Base-by-base conservation (phyloP, 2,113 vertebrate species). In the Orcinus orca region DNA sequence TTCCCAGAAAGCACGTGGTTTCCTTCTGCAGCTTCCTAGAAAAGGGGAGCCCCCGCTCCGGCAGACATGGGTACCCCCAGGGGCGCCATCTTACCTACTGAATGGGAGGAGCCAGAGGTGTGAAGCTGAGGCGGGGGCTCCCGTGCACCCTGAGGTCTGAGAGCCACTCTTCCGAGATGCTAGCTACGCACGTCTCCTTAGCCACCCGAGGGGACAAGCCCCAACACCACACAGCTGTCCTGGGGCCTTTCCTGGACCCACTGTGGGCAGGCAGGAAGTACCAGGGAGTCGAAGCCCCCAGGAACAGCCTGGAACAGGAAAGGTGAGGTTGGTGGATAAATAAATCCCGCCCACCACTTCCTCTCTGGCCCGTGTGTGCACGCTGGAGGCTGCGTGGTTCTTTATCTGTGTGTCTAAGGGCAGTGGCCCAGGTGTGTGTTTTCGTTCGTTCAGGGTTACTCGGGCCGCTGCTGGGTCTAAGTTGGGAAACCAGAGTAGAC, bases 31-130 rank as follows among this genome's bases (percentile, higher is more conserved):
- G 60, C 50, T 38, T 38, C 38, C 95, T 62, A 3, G 70, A 73
- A 38, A 68, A 12, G 23, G 29, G 21, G 23, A 13, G 2, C 1
- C 1, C 18, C 4, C 0, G 29, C 36, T 9, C 36, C 13, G 0
- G 1, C 36, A 74, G 65, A 31, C 47, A 9, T 10, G 5, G 4
- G 20, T 20, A 13, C 62, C 9, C 33, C 25, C 58, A 29, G n/a
- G 20, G 58, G 26, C 0, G 0, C 23, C 44, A 3, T 23, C 29
- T 21, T 58, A 55, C 47, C 31, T 2, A 1, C 38, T 2, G 7
- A 50, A 23, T 4, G 20, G 25, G 29, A 15, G 11, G 36, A 15
- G 29, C 44, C 82, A n/a, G 14, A 55, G 65, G 36, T 36, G 50
- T 53, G 26, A 31, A 5, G 4, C 80, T 25, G n/a, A 2, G 29